phyloP scores from a whole-genome alignment of 35 echinoderm and acorn worm genomes.

The Holothuria glaberrima region DNA sequence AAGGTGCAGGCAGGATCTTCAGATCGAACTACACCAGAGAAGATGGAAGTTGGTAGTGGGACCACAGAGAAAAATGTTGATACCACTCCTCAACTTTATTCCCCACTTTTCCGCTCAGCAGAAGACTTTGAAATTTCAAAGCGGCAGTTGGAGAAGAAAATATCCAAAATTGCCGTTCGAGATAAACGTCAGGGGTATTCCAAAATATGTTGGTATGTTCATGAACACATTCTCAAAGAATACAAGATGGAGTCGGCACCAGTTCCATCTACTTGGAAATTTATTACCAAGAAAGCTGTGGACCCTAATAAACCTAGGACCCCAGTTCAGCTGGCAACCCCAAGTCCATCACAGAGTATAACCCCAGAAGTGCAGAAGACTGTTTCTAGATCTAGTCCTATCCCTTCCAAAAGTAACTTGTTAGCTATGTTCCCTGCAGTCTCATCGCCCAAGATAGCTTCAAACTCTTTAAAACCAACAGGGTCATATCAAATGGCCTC shows the following conservation, averaged over 20 bases:
- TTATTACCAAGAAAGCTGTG: conserved; percentile 39
- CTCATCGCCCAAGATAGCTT: neutral
- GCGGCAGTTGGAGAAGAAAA: conserved; percentile 88
- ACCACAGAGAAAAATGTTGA: neutral
- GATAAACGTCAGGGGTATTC: conserved; percentile 70
- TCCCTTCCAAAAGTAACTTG: conserved; percentile 5
- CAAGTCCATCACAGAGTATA: neutral
- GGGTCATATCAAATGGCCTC: neutral
- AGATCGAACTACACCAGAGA: neutral
- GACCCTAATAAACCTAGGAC: conserved; percentile 17
- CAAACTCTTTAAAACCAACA: neutral
- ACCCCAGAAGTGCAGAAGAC: neutral
- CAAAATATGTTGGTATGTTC: conserved; percentile 95
- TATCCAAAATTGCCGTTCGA: conserved; percentile 76
- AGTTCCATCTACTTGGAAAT: conserved; percentile 75
- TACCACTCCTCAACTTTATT: neutral
- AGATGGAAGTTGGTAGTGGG: no score
- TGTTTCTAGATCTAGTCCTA: neutral
- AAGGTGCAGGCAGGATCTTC: neutral
- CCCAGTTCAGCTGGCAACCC: neutral
- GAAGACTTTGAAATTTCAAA: conserved; percentile 73
- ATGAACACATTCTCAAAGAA: conserved; percentile 71
- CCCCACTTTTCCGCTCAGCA: neutral
- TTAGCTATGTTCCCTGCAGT: neutral
- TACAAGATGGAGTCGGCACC: conserved; percentile 71